phyloP scores from a whole-genome alignment of 2,888 invertebrate genomes.

The Adineta ricciae region DNA sequence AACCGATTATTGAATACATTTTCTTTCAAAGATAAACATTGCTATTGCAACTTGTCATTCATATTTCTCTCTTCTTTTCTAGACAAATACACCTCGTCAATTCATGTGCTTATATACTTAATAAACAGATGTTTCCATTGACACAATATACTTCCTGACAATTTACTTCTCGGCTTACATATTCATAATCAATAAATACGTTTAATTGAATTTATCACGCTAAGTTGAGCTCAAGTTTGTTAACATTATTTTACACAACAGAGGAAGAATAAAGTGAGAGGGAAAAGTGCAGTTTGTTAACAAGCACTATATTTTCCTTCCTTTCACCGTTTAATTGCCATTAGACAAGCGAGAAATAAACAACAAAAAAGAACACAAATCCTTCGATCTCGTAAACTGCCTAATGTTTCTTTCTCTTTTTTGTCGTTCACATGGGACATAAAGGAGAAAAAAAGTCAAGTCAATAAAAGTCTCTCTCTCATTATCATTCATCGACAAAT shows the following conservation, averaged over 20 bases:
- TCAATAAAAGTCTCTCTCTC: neutral
- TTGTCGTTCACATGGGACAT: neutral
- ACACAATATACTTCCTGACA: neutral
- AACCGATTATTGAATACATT: too few relatives aligned
- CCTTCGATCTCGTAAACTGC: neutral
- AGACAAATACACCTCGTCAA: neutral
- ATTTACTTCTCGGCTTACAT: neutral
- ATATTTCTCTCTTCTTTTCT: neutral
- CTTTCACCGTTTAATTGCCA: neutral
- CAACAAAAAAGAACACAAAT: neutral
- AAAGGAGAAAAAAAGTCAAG: neutral
- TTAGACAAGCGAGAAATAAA: neutral
- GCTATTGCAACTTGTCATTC: neutral
- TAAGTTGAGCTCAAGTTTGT: neutral
- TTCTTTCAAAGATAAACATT: neutral
- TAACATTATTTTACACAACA: neutral
- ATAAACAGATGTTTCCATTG: neutral
- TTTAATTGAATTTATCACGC: neutral
- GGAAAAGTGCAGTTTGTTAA: neutral
- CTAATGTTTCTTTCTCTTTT: neutral
- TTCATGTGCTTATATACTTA: neutral
- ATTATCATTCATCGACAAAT: neutral
- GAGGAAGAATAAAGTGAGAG: neutral
- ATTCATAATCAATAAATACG: neutral
- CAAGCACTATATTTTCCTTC: neutral